phyloP scores from a whole-genome alignment of 2,113 vertebrate species.

The Tenebrosternarchus preto region DNA sequence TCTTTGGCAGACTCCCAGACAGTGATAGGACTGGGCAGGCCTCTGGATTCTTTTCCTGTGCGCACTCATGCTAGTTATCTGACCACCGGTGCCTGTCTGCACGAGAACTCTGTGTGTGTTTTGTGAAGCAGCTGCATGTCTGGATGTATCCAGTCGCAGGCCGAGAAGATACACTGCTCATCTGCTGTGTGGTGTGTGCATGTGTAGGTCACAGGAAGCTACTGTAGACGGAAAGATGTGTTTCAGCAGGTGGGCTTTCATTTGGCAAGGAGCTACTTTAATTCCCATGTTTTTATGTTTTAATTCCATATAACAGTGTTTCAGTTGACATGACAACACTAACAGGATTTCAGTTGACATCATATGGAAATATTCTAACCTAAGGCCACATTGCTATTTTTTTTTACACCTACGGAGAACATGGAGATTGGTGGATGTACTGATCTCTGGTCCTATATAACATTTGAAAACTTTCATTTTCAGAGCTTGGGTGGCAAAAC shows the following conservation, averaged over 20 bases:
- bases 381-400: neutral
- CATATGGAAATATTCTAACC: neutral
- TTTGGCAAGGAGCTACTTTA: neutral
- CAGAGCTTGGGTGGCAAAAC: slow-evolving; percentile 39
- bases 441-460: neutral
- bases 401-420: neutral
- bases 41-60: slow-evolving; percentile 73
- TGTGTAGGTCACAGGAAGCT: neutral
- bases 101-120: slow-evolving; percentile 68
- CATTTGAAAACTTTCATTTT: no score
- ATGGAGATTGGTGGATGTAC: neutral
- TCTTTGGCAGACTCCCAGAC: slow-evolving; percentile 73
- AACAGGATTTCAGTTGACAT: no score
- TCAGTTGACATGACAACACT: no score
- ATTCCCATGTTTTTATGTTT: no score
- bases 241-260: neutral
- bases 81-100: slow-evolving; percentile 67
- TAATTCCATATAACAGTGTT: no score
- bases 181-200: neutral
- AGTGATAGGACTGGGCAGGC: slow-evolving; percentile 68
- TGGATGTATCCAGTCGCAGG: slow-evolving; percentile 27
- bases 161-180: neutral
- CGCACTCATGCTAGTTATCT: slow-evolving; percentile 75
- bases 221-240: neutral
- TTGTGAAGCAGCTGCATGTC: slow-evolving; percentile 59